Evolutionary conservation across 2,888 invertebrate species (phyloP).

Genomic region (Ligdia adustata): DNA sequence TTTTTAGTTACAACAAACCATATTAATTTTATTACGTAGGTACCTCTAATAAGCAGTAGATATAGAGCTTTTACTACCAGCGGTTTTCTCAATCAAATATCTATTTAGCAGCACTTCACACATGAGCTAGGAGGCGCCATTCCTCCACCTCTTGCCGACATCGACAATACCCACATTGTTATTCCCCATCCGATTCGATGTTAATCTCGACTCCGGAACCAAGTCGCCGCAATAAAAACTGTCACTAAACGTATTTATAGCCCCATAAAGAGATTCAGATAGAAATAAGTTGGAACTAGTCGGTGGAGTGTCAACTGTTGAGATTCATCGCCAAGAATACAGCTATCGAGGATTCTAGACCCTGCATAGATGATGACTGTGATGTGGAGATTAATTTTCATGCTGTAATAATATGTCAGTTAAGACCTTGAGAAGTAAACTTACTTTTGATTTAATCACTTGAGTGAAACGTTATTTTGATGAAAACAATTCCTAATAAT

Average conservation of each 20-base stretch:
- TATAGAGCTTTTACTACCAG: no score
- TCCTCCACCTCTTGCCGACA: slow-evolving; percentile 13
- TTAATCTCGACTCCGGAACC: slow-evolving; percentile 72
- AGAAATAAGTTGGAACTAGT: slow-evolving; percentile 47
- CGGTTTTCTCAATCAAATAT: background rate
- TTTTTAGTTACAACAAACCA: no score
- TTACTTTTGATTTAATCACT: no score
- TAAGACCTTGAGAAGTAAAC: no score
- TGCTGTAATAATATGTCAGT: no score
- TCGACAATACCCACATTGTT: slow-evolving; percentile 53
- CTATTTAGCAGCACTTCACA: background rate
- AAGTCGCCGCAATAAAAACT: slow-evolving; percentile 74
- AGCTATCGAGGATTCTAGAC: no score
- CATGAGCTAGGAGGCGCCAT: slow-evolving; percentile 7
- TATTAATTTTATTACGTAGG: no score
- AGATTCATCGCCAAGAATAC: background rate
- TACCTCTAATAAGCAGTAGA: no score
- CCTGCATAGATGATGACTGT: no score
- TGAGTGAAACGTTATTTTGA: no score
- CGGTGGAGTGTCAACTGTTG: background rate
- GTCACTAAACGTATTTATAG: slow-evolving; percentile 76
- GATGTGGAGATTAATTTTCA: no score
- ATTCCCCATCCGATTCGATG: slow-evolving; percentile 61
- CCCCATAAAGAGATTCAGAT: slow-evolving; percentile 71
- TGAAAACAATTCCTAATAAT: no score